Evolutionary conservation across 2,888 invertebrate genomes (phyloP), one percentile per base, ranked within the genome.

Genomic region (Oscheius sp.): DNA sequence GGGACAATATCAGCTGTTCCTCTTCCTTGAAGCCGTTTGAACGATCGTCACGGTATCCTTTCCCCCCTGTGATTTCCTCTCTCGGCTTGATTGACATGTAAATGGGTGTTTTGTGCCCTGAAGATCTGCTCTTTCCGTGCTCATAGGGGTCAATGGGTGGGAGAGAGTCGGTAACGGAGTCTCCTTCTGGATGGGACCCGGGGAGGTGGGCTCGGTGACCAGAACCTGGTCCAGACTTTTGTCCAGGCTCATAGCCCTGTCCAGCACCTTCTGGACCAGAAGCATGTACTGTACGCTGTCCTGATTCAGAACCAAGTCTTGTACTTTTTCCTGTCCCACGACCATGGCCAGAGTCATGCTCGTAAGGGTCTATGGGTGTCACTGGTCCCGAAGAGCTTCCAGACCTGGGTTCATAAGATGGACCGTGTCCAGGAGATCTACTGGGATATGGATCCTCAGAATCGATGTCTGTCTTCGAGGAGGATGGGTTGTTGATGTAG

Each of bases 51-150:
- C 63, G 47, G 21, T 63, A 63, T 13, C 48, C 63, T 11, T 63
- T 63, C 48, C 50, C 63, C n/a, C 63, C 63, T 2, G 63, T 62
- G 13, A 42, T 42, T 37, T 62, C 63, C 29, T 63, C 50, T 48
- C 50, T 53, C 53, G 53, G 4, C 4, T 21, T 53, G 29, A 53
- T 11, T 2, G 53, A 21, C 53, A 53, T 53, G 29, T 13, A 53
- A 10, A 53, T 53, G 2, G 29, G 53, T 9, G 53, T 53, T 4
- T 11, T 53, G 3, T 53, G 53, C 3, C 53, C 53, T 53, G 7
- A 4, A 53, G 53, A 53, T 10, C 10, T 9, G 29, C 29, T 53
- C 11, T 29, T 53, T 29, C 53, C 53, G n/a, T 37, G 2, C 29
- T 63, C 63, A 47, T 63, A 47, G 2, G 48, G 42, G 21, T 63